Percentiles rank a stretch among this genome's conserved stretches.
Evolutionary conservation across 23 tunicate genomes (phyloP).

Genomic region (Styela plicata): DNA sequence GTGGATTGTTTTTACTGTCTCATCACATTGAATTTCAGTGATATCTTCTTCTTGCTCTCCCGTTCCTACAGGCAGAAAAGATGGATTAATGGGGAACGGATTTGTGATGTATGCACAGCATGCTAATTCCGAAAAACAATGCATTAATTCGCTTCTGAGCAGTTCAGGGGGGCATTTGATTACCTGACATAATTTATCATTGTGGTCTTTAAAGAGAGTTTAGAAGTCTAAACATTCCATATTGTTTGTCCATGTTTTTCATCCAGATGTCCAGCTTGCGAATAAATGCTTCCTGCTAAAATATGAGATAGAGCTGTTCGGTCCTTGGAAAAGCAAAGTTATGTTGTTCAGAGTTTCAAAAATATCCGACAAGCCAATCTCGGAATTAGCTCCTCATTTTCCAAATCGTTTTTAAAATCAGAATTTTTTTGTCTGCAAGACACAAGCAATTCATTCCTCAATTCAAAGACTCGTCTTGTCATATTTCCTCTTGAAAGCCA

Average conservation of each 20-base stretch:
- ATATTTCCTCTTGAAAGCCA: constrained; percentile 57
- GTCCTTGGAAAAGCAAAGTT: constrained; percentile 36
- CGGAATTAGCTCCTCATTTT: constrained; percentile 43
- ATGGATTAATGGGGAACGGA: constrained; percentile 51
- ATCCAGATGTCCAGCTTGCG: constrained; percentile 66
- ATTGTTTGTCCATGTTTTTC: constrained; percentile 37
- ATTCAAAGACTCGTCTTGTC: constrained; percentile 65
- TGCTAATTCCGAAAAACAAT: constrained; percentile 52
- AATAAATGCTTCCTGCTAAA: constrained; percentile 35
- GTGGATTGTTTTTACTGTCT: constrained; percentile 47
- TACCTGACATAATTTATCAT: constrained; percentile 42
- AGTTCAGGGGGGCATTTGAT: constrained; percentile 37
- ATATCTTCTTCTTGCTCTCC: constrained; percentile 60
- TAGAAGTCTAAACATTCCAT: constrained; percentile 48
- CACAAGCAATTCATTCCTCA: constrained; percentile 50
- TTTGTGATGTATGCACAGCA: constrained; percentile 49
- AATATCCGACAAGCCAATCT: constrained; percentile 53
- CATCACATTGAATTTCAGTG: constrained; percentile 52
- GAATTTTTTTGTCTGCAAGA: constrained; percentile 43
- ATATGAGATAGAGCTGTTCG: constrained; percentile 16
- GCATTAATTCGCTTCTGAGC: constrained; percentile 44
- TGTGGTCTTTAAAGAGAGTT: constrained; percentile 30
- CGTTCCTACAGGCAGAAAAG: constrained; percentile 48
- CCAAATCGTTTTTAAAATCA: constrained; percentile 55
- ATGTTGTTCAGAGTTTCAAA: constrained; percentile 40